Percentiles rank a stretch among this genome's conserved stretches.
phyloP scores from a whole-genome alignment of 2,888 invertebrate species.

The Camptogramma bilineatum region DNA sequence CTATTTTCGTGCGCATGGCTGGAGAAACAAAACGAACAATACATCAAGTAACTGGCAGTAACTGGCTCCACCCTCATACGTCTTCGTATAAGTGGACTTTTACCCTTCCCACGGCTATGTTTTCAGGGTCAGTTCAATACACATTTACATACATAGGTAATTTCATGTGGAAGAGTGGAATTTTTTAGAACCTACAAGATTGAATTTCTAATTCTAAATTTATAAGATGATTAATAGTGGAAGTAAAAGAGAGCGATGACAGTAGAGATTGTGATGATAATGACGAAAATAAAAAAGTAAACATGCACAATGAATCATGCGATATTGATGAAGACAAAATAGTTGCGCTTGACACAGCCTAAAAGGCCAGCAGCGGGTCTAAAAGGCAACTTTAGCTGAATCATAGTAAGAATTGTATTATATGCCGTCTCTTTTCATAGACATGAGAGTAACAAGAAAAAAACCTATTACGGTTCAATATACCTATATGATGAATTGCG shows the following conservation, averaged over 20 bases:
- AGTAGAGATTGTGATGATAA: background rate
- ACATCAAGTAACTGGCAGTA: slow-evolving; percentile 36
- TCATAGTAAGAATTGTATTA: no score
- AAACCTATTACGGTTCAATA: no score
- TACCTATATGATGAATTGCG: no score
- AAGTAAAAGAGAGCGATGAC: background rate
- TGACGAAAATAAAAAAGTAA: background rate
- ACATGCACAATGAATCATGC: background rate
- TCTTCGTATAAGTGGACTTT: slow-evolving; percentile 36
- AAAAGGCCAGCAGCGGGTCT: no score
- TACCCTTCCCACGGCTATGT: slow-evolving; percentile 33
- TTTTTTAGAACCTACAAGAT: background rate
- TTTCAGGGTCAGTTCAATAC: slow-evolving; percentile 35
- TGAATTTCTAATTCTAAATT: background rate
- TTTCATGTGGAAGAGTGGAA: slow-evolving; percentile 9
- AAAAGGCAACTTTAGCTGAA: no score
- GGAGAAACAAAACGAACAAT: slow-evolving; percentile 33
- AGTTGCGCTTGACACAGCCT: background rate
- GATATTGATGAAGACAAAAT: background rate
- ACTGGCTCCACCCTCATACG: slow-evolving; percentile 36
- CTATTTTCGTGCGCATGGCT: slow-evolving; percentile 34
- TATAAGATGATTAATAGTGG: background rate
- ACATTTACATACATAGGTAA: slow-evolving; percentile 1
- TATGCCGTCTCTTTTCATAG: no score
- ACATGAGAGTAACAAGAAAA: no score